Base-by-base conservation (phyloP, 1,140 invertebrate species). In the Ceratitis capitata region DNA sequence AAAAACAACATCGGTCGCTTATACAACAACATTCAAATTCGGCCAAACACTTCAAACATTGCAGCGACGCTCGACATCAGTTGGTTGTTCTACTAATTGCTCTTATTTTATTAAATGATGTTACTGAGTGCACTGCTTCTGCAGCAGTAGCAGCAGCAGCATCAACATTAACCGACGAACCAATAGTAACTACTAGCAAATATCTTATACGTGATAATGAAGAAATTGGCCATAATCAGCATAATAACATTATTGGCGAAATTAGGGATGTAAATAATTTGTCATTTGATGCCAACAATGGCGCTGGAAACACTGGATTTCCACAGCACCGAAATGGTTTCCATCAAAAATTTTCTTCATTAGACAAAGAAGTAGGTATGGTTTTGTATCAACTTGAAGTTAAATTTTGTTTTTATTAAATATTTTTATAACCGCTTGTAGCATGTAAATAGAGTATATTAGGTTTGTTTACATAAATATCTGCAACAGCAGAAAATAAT, bases 341-440 rank as follows among this genome's bases (percentile, higher is more conserved):
- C 82, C 42, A 69, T 82, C 82, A 83, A 83, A 87, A 88, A 86
- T 90, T 91, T 87, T 87, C 89, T 78, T 85, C 88, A 86, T 88
- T 91, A 88, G 89, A 91, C 87, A 91, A 91, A 91, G 90, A 91
- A 91, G 89, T 91, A 91, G 90, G 90, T 91, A 91, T 90, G 90
- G 51, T 49, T 85, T 61, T 39, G 83, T 84, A 84, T 86, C 69
- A n/a, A 53, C n/a, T n/a, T n/a, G n/a, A n/a, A n/a, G n/a, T n/a
- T n/a, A n/a, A n/a, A n/a, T n/a, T n/a, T n/a, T n/a, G n/a, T n/a
- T n/a, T n/a, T n/a, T n/a, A n/a, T n/a, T n/a, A n/a, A n/a, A n/a
- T n/a, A n/a, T n/a, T n/a, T n/a, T n/a, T n/a, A n/a, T n/a, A n/a
- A n/a, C n/a, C n/a, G n/a, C n/a, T n/a, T n/a, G n/a, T n/a, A n/a